phyloP scores from a whole-genome alignment of 2,797 vertebrate genomes.

The Sebastes diaconus region DNA sequence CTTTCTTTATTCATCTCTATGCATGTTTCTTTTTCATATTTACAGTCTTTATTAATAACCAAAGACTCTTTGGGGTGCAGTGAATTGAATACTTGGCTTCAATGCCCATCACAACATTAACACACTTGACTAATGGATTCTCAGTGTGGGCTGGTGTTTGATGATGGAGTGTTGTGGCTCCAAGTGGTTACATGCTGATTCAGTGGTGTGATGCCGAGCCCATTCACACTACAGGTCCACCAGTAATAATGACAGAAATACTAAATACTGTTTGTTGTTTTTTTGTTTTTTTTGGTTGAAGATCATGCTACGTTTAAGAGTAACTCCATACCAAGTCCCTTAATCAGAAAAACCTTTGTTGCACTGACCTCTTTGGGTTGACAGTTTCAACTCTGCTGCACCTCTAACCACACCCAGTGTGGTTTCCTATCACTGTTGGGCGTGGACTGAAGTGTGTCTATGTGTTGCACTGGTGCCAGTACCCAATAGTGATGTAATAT shows the following conservation, averaged over 20 bases:
- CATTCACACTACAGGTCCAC: constrained; percentile 79
- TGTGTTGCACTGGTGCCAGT: constrained; percentile 26
- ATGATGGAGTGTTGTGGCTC: constrained; percentile 78
- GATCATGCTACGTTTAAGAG: neutral
- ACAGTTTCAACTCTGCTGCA: constrained; percentile 33
- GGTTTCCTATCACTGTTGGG: constrained; percentile 20
- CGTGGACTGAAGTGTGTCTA: constrained; percentile 24
- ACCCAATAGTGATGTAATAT: constrained; percentile 28
- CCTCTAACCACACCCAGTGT: constrained; percentile 23
- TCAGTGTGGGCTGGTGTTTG: constrained; percentile 68
- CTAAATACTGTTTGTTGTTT: neutral
- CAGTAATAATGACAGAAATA: constrained; percentile 17
- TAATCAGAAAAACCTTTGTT: constrained; percentile 8
- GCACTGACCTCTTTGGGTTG: constrained; percentile 10
- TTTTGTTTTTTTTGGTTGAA: neutral
- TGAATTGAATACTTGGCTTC: constrained; percentile 78
- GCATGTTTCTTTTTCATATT: constrained; percentile 54
- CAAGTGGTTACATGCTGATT: constrained; percentile 88
- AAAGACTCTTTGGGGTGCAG: constrained; percentile 66
- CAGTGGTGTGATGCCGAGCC: constrained; percentile 91
- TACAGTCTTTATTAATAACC: constrained; percentile 12
- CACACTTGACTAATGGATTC: constrained; percentile 61
- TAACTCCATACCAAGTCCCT: neutral
- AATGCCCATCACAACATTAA: constrained; percentile 72
- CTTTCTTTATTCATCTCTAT: constrained; percentile 26